Evolutionary conservation across 2,113 vertebrate genomes (phyloP).

Genomic region (Hemicordylus capensis): DNA sequence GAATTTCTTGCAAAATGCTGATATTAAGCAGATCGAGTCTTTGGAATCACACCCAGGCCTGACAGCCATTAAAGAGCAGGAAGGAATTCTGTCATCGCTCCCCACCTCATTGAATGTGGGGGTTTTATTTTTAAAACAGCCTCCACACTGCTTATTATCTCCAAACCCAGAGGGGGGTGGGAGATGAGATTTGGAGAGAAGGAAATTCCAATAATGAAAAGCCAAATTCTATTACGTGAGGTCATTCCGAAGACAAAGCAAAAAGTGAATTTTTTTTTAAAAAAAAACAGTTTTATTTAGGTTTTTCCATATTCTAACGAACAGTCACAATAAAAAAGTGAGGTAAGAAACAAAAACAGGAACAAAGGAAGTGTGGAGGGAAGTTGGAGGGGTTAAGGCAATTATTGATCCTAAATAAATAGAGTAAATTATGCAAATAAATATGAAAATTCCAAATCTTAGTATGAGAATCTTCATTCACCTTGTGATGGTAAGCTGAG

Average conservation of each 20-base stretch:
- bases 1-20: background rate
- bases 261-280: background rate
- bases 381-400: too few species aligned
- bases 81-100: conserved; percentile 36
- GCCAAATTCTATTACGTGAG: conserved; percentile 29
- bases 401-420: too few species aligned
- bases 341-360: too few species aligned
- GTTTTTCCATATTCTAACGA: too few species aligned
- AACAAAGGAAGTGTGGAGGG: too few species aligned
- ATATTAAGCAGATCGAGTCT: conserved; percentile 23
- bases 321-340: too few species aligned
- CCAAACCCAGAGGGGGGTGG: background rate
- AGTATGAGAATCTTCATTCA: too few species aligned
- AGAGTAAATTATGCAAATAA: too few species aligned
- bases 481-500: too few species aligned
- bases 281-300: too few species aligned
- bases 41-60: conserved; percentile 22
- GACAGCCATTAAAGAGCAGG: conserved; percentile 23
- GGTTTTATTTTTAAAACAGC: conserved; percentile 50
- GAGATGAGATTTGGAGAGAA: background rate
- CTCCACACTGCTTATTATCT: conserved; percentile 43
- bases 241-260: conserved; percentile 33
- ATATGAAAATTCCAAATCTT: too few species aligned
- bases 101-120: conserved; percentile 17
- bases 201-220: conserved; percentile 35